A percentile compares a stretch with the other conserved stretches of the same genome.
Evolutionary conservation across 2,113 vertebrate species (phyloP).

Genomic region (Nesogale talazaci): DNA sequence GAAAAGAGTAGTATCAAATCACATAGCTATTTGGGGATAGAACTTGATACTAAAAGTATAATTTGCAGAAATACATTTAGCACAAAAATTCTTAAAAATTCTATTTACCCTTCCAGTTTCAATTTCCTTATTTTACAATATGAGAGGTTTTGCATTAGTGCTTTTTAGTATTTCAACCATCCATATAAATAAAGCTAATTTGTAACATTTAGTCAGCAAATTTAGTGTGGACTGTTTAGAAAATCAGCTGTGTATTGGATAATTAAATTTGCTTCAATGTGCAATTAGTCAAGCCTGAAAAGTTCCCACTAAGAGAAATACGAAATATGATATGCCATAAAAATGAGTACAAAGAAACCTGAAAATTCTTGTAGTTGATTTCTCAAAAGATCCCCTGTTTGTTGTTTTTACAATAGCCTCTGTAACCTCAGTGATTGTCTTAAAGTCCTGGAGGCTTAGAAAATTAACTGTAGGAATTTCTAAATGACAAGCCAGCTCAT

Average conservation of each 20-base stretch:
- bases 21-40: rapidly evolving
- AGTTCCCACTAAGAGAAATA: constrained; percentile 56
- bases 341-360: constrained; percentile 34
- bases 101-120: background rate
- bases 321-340: background rate
- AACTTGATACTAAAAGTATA: background rate
- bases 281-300: constrained; percentile 69
- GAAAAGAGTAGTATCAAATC: background rate
- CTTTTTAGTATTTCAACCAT: constrained; percentile 45
- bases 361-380: constrained; percentile 20
- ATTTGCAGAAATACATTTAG: background rate
- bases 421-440: background rate
- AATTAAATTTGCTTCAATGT: constrained; percentile 78
- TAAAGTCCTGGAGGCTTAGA: background rate
- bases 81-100: constrained; percentile 2
- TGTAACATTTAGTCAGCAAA: constrained; percentile 61
- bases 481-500: background rate
- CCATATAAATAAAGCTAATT: constrained; percentile 33
- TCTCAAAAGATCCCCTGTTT: background rate
- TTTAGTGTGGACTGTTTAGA: constrained; percentile 65
- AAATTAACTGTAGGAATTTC: background rate
- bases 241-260: constrained; percentile 62
- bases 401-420: background rate
- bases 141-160: background rate
- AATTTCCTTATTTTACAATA: background rate